Conservation (phyloP, 2,113 vertebrate genomes). For the Corythaixoides concolor region DNA sequence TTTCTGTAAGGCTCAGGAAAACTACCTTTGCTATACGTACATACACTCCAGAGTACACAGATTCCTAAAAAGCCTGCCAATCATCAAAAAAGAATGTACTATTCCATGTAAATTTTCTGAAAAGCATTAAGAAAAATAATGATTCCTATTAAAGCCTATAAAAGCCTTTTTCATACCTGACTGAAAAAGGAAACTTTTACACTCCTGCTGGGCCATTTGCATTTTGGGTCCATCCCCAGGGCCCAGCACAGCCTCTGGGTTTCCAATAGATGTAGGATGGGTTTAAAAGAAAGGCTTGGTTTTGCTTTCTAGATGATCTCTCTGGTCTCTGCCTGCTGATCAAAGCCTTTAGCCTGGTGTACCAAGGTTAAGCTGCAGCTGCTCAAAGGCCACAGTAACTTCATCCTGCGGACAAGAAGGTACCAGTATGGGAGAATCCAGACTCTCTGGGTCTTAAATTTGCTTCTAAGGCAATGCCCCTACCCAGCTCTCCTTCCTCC, state of each 20-base stretch:
- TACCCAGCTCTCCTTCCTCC: background rate
- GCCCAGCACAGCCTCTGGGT: background rate
- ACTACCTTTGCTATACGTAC: background rate
- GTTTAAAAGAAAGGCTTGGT: background rate
- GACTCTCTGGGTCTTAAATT: background rate
- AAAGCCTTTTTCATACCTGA: background rate
- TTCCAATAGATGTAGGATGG: fast-evolving
- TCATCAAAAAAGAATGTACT: background rate
- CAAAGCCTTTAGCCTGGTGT: background rate
- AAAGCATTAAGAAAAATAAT: background rate
- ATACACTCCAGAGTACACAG: background rate
- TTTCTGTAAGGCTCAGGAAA: background rate
- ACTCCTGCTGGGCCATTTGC: fast-evolving
- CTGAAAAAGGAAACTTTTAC: background rate
- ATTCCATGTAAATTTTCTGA: background rate
- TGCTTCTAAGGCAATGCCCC: background rate
- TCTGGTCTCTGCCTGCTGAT: background rate
- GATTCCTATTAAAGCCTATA: background rate
- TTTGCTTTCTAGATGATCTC: background rate
- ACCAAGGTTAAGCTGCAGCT: background rate
- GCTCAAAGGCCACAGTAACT: background rate
- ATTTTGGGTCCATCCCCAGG: background rate
- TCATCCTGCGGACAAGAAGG: background rate
- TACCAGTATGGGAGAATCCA: fast-evolving
- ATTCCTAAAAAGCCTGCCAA: background rate